Evolutionary conservation across 2,113 vertebrate species (phyloP), one percentile per base, ranked within the genome.

Genomic region (Phyllostomus discolor): DNA sequence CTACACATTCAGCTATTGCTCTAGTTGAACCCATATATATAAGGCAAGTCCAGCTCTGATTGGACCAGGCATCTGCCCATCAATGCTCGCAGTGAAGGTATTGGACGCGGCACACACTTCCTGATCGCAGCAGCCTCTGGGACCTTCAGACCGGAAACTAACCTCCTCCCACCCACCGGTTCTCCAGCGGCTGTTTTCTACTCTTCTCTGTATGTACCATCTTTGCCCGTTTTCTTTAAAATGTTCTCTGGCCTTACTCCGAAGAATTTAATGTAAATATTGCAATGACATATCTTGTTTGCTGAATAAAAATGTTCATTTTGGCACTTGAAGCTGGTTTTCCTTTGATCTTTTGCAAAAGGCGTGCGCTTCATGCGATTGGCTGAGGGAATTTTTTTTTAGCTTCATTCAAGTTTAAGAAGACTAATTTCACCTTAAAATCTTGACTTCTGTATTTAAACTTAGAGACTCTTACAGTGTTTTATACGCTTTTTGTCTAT

Each of bases 281-380:
- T 73, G 7, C 0, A 35, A 14, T 41, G 5, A 31, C n/a, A 2
- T 31, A 5, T 10, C 12, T 31, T 33, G 3, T 43, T 64, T 33
- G 4, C 3, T 7, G 10, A 52, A 31, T 57, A 91, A 38, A 59
- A 10, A 0, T 64, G 17, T 54, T 15, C 4, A 62, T 4, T 1
- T 48, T 33, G 20, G 9, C 15, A 1, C 5, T 10, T 1, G 7
- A 35, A 91, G 73, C 8, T 52, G 8, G 9, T 14, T 87, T 84
- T 48, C 4, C 41, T 43, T n/a, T 16, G 1, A n/a, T 46, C 33
- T 24, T 88, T 95, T 73, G 90, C 8, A 91, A 95, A 96, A 96
- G 7, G 19, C 38, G 3, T 20, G 17, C 8, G 31, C 35, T 33
- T 9, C 1, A 50, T 7, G 1, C 22, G 9, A 83, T 87, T 94